Evolutionary conservation across 1,140 invertebrate genomes (phyloP).

Genomic region (Orius laevigatus): DNA sequence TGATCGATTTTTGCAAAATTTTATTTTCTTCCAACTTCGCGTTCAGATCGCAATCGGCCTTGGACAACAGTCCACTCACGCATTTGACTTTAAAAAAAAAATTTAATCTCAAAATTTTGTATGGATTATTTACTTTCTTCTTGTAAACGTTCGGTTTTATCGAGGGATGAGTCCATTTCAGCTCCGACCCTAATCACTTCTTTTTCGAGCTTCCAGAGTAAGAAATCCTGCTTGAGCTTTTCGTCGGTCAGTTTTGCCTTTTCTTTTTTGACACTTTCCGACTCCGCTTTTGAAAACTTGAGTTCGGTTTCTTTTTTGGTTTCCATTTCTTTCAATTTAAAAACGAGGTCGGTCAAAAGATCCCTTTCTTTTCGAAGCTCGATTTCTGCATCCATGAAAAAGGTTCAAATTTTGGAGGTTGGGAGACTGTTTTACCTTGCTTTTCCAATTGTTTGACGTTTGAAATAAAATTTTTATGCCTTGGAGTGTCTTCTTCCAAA

Average conservation of each 20-base stretch:
- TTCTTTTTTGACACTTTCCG: slow-evolving; percentile 6
- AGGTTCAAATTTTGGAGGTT: no score
- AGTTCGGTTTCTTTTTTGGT: slow-evolving; percentile 1
- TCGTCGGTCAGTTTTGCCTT: slow-evolving; percentile 3
- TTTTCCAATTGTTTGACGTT: no score
- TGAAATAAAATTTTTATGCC: no score
- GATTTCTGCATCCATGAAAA: no score
- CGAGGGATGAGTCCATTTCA: background rate
- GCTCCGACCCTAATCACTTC: slow-evolving; percentile 2
- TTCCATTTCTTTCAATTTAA: slow-evolving; percentile 6
- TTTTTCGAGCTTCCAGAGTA: slow-evolving; percentile 6
- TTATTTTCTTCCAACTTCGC: no score
- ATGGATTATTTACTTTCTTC: slow-evolving; percentile 2
- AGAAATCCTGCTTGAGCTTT: slow-evolving; percentile 6
- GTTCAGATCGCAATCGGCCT: no score
- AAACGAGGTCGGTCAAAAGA: slow-evolving; percentile 1
- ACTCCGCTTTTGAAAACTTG: background rate
- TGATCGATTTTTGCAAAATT: no score
- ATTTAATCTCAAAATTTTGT: background rate
- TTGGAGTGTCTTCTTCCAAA: no score
- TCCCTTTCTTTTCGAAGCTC: slow-evolving; percentile 2
- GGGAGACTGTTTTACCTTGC: no score
- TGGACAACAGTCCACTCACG: no score
- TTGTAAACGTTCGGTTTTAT: background rate
- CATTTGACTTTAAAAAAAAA: no score